Evolutionary conservation across 2,113 vertebrate species (phyloP).

Genomic region (Phainopepla nitens): DNA sequence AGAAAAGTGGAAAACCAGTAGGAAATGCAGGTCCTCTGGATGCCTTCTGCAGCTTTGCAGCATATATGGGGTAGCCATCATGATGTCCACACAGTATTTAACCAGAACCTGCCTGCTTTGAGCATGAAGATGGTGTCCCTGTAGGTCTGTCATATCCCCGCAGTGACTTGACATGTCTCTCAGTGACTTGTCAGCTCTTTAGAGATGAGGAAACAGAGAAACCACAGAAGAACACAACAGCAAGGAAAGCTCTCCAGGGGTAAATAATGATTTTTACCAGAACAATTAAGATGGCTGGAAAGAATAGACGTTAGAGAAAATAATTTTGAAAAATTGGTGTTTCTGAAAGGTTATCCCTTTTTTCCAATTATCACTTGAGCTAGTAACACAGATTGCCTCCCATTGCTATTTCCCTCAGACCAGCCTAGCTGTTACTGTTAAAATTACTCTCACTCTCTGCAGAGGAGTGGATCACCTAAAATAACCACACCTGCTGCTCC

Average conservation of each 20-base stretch:
- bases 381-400: background rate
- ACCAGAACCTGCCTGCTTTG: background rate
- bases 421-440: background rate
- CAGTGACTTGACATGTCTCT: background rate
- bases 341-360: background rate
- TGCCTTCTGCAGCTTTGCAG: background rate
- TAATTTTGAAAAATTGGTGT: accelerated
- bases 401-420: background rate
- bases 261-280: background rate
- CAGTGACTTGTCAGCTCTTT: background rate
- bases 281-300: background rate
- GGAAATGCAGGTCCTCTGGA: background rate
- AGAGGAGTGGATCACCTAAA: background rate
- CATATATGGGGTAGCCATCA: accelerated
- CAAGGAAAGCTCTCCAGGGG: background rate
- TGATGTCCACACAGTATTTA: background rate
- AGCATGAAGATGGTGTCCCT: background rate
- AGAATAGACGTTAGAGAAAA: background rate
- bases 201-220: background rate
- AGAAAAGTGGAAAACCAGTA: background rate
- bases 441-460: background rate
- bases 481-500: background rate
- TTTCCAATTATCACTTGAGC: background rate
- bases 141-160: background rate
- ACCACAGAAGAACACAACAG: background rate